Evolutionary conservation across 2,797 vertebrate genomes (phyloP), one percentile per base, ranked within the genome.

Genomic region (Lindbergichthys nudifrons): DNA sequence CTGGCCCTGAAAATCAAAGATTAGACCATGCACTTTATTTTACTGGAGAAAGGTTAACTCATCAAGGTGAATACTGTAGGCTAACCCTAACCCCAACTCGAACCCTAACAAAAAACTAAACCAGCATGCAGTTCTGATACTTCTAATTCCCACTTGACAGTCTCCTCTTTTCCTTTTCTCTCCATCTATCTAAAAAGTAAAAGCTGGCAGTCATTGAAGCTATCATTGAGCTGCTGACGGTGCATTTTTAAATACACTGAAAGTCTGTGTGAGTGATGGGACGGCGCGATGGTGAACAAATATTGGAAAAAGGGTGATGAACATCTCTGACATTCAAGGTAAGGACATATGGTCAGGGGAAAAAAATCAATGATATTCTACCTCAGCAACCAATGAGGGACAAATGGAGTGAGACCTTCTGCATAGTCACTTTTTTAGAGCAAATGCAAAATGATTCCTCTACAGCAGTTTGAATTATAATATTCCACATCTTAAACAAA

Each of bases 321-420:
- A 81, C 82, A 74, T 83, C 84, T 81, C 68, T 80, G 65, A 81
- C 79, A 81, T 79, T 86, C 74, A 82, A 86, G 66, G 77, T 88
- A 86, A 86, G 80, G 83, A 87, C 85, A 72, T 79, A 78, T 81
- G 61, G 73, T 67, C 54, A 57, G 60, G 46, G n/a, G 46, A n/a
- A n/a, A n/a, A n/a, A 74, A 82, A 87, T 83, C 79, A 87, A 86
- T 88, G 73, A 76, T 77, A 74, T 75, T 81, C 71, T 77, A 75
- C 79, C 26, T 88, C 73, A 77, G 76, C 70, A 73, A 66, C 85
- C 75, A 67, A 65, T 66, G 69, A 77, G 68, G 75, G 63, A 78
- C 74, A 86, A 82, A 83, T 87, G 75, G 85, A 80, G 70, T 63
- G 48, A 82, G 75, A 82, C 75, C 56, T 63, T 73, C 63, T 69